These are phyloP conservation scores for Trematomus loennbergii DNA, from an alignment of 2,113 vertebrate genomes.

Conservation along the genomic window DNA sequence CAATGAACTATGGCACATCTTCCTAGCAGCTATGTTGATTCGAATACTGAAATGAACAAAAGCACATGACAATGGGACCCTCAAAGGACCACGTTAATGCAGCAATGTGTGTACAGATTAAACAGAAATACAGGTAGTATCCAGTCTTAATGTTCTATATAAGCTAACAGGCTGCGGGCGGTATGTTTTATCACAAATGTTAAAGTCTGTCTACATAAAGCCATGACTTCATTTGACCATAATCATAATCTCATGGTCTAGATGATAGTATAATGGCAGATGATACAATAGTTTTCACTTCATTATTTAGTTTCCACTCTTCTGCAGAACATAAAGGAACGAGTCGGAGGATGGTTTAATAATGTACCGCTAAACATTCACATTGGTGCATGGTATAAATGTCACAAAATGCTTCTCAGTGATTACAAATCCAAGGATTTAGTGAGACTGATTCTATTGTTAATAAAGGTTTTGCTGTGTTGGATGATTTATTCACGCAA, in stretches of 20 bases:
- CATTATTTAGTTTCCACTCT: no score
- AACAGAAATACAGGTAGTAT: not conserved
- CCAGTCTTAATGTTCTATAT: not conserved
- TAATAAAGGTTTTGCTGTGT: conserved; percentile 3
- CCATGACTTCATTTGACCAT: not conserved
- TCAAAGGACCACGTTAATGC: no score
- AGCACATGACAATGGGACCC: no score
- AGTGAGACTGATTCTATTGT: not conserved
- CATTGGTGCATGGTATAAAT: not conserved
- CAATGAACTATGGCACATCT: no score
- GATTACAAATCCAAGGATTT: not conserved
- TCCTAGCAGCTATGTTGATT: no score
- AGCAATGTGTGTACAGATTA: no score
- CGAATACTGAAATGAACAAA: no score
- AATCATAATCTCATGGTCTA: not conserved
- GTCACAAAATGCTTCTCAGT: not conserved
- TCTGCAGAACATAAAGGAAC: not conserved
- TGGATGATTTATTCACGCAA: conserved; percentile 16
- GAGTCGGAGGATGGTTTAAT: not conserved
- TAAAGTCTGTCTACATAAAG: not conserved
- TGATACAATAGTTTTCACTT: not conserved
- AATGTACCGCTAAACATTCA: not conserved
- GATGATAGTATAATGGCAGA: not conserved
- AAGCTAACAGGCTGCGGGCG: not conserved
- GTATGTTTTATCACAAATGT: not conserved